These are phyloP conservation scores for Barnardius zonarius DNA, from an alignment of 2,113 vertebrate species.

Conservation along the genomic window DNA sequence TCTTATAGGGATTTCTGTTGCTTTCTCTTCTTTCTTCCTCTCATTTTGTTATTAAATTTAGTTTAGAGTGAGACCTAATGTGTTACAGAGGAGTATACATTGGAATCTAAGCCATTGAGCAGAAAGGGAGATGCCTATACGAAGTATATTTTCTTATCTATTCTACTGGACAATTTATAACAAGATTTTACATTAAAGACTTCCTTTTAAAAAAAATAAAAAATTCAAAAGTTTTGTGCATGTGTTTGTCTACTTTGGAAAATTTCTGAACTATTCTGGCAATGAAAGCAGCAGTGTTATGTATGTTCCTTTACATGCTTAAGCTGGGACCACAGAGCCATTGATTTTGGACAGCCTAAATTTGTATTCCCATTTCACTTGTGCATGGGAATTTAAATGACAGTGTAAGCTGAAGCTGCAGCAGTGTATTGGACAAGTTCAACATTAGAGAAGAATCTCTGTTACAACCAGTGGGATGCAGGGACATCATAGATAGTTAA, in stretches of 20 bases:
- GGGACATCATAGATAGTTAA: not conserved
- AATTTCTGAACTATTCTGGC: not conserved
- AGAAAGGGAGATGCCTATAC: not conserved
- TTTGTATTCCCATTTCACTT: not conserved
- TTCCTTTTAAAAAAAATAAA: not conserved
- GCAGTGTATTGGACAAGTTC: not conserved
- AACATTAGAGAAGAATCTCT: not conserved
- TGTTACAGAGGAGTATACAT: not conserved
- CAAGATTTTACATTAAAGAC: not conserved
- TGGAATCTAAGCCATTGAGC: not conserved
- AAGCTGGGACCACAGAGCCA: not conserved
- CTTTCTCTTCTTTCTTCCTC: too few relatives aligned
- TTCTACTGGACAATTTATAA: not conserved
- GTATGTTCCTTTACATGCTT: fast-evolving
- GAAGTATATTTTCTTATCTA: not conserved
- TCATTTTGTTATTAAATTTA: not conserved
- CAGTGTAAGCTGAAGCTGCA: not conserved
- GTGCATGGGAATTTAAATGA: not conserved
- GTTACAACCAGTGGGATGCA: not conserved
- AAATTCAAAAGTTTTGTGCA: not conserved
- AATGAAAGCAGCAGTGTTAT: not conserved
- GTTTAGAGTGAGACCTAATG: not conserved
- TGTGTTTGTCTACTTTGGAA: not conserved
- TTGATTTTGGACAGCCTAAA: not conserved
- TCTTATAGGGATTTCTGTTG: too few relatives aligned